phyloP scores from a whole-genome alignment of 2,113 vertebrate species.

The Silurus asotus region DNA sequence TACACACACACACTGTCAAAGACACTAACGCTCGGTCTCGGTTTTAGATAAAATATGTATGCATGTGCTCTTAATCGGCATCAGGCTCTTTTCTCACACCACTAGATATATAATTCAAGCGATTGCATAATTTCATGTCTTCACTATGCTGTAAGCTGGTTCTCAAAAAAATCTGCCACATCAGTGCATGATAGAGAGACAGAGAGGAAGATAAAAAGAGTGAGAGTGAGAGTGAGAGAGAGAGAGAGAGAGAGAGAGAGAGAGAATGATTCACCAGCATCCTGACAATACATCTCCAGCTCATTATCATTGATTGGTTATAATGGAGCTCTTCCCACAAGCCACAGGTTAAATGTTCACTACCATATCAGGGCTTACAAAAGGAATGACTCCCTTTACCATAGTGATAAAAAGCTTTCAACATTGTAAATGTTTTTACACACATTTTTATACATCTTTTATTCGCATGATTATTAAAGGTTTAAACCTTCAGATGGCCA shows the following conservation, averaged over 20 bases:
- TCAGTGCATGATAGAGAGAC: constrained; percentile 17
- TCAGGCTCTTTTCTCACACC: neutral
- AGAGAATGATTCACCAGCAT: constrained; percentile 9
- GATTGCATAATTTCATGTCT: constrained; percentile 37
- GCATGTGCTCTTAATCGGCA: constrained; percentile 8
- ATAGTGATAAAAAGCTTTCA: neutral
- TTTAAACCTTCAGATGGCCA: neutral
- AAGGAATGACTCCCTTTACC: neutral
- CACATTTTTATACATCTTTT: neutral
- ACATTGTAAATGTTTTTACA: neutral
- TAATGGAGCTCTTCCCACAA: constrained; percentile 5
- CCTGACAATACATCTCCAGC: constrained; percentile 7
- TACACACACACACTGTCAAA: constrained; percentile 11
- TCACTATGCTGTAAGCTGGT: constrained; percentile 3
- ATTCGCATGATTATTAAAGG: neutral
- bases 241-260: neutral
- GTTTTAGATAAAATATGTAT: constrained; percentile 30
- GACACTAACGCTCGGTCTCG: neutral
- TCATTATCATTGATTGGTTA: constrained; percentile 23
- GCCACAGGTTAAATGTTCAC: constrained; percentile 23
- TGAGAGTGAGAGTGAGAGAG: neutral
- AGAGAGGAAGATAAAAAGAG: neutral
- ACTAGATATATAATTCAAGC: constrained; percentile 39
- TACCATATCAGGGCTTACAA: constrained; percentile 9
- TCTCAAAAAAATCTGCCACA: constrained; percentile 11